Percentiles rank a stretch among this genome's conserved stretches.
Evolutionary conservation across 1,140 invertebrate species (phyloP).

Genomic region (Epicauta chinensis): DNA sequence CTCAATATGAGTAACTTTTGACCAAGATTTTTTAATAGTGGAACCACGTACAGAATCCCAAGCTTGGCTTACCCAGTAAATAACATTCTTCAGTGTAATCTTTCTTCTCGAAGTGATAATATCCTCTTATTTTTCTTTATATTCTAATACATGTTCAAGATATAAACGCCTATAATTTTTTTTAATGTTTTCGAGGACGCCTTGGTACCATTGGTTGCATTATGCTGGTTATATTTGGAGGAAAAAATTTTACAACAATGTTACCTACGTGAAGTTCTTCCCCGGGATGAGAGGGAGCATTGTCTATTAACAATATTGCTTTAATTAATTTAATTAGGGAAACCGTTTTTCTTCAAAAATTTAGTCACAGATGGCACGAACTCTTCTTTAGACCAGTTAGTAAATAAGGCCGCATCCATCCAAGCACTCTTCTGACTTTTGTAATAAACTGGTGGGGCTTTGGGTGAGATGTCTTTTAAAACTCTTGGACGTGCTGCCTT

Average conservation of each 20-base stretch:
- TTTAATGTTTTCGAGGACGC: constrained; percentile 32
- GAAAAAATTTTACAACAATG: constrained; percentile 38
- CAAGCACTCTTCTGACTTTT: constrained; percentile 2
- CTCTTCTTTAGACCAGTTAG: constrained; percentile 13
- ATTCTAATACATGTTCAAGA: background rate
- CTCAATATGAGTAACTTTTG: too few species aligned
- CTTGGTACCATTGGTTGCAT: constrained; percentile 43
- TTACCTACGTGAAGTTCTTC: constrained; percentile 7
- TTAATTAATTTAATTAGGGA: too few species aligned
- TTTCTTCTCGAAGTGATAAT: background rate
- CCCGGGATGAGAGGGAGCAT: too few species aligned
- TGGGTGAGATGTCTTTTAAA: constrained; percentile 1
- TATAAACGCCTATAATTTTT: background rate
- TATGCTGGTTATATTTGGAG: constrained; percentile 43
- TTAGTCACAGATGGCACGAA: constrained; percentile 27
- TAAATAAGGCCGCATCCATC: constrained; percentile 13
- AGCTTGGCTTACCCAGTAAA: background rate
- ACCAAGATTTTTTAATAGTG: background rate
- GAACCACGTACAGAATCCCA: background rate
- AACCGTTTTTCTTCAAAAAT: background rate
- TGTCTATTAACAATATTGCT: too few species aligned
- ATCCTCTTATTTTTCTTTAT: background rate
- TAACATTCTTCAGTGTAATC: background rate
- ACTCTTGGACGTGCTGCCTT: constrained; percentile 9
- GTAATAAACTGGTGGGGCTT: background rate